Percentiles rank a stretch among this genome's conserved stretches.
Conservation (phyloP, 2,797 vertebrate genomes). For the Champsocephalus esox region DNA sequence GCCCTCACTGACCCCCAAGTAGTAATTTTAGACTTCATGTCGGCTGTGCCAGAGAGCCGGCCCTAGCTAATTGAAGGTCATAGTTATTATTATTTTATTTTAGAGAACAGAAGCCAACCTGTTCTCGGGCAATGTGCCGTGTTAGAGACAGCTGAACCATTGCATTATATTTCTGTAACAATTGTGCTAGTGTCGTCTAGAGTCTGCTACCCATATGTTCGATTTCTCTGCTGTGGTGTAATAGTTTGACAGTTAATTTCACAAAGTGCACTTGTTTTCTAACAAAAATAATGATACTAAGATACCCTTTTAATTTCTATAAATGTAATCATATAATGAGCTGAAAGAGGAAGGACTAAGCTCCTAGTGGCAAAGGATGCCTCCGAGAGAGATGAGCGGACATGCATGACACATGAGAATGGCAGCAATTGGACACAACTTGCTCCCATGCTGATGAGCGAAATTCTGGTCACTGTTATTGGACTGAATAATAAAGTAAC, state of each 20-base stretch:
- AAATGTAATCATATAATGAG: slow-evolving; percentile 31
- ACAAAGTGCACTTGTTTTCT: slow-evolving; percentile 33
- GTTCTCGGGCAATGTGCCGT: slow-evolving; percentile 56
- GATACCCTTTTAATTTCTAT: slow-evolving; percentile 12
- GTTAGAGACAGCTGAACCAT: slow-evolving; percentile 42
- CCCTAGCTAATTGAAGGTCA: slow-evolving; percentile 84
- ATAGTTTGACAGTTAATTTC: slow-evolving; percentile 45
- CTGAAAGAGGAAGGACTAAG: slow-evolving; percentile 7
- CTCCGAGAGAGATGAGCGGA: slow-evolving; percentile 28
- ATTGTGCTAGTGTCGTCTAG: slow-evolving; percentile 40
- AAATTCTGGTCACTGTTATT: slow-evolving; percentile 16
- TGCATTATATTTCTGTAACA: slow-evolving; percentile 50
- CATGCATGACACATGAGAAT: slow-evolving; percentile 21
- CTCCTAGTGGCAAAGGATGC: slow-evolving; percentile 21
- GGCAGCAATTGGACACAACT: slow-evolving; percentile 28
- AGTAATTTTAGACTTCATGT: slow-evolving; percentile 87
- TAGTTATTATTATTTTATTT: slow-evolving; percentile 76
- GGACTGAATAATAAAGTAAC: slow-evolving; percentile 40
- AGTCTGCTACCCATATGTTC: slow-evolving; percentile 49
- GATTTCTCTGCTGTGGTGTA: slow-evolving; percentile 39
- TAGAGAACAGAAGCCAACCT: slow-evolving; percentile 63
- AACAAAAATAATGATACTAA: slow-evolving; percentile 25
- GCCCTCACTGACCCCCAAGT: slow-evolving; percentile 80
- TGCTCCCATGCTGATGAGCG: slow-evolving; percentile 28
- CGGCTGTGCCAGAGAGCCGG: slow-evolving; percentile 74